These are phyloP conservation scores for Odontothrips loti DNA, from an alignment of 2,888 invertebrate genomes.

Conservation along the genomic window DNA sequence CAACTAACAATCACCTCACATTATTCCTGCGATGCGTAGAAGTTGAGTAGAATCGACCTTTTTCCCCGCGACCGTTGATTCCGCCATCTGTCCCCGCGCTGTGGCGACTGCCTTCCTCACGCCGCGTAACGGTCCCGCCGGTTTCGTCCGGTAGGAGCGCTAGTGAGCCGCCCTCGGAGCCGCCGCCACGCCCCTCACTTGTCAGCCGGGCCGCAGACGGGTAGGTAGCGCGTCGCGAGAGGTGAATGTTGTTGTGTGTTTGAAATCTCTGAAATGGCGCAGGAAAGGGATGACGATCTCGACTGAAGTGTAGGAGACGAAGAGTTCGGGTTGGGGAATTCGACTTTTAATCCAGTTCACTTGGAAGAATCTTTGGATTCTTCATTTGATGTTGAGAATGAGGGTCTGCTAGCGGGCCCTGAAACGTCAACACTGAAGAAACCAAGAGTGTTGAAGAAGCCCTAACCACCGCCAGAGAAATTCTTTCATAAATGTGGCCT, in stretches of 20 bases:
- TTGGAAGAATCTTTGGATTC: neutral
- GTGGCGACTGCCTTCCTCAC: neutral
- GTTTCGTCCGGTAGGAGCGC: neutral
- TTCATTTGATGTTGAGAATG: neutral
- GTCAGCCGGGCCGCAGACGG: too few relatives aligned
- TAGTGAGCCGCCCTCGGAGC: too few relatives aligned
- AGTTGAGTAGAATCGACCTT: neutral
- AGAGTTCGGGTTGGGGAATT: neutral
- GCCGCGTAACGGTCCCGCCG: conserved; percentile 1
- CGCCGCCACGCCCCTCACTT: too few relatives aligned
- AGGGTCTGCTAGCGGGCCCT: neutral
- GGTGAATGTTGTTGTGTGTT: too few relatives aligned
- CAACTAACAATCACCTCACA: neutral
- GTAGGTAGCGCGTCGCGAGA: too few relatives aligned
- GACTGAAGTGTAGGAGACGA: neutral
- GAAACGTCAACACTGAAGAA: neutral
- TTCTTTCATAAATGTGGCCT: neutral
- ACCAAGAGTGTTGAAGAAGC: neutral
- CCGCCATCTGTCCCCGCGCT: neutral
- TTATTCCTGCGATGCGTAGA: too few relatives aligned
- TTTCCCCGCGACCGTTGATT: neutral
- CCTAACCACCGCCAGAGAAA: neutral
- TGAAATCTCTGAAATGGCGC: too few relatives aligned
- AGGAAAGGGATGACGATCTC: neutral
- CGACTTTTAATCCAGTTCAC: neutral